A percentile compares a stretch with the other conserved stretches of the same genome.
These are phyloP conservation scores for Macrophya alboannulata DNA, from an alignment of 2,888 invertebrate species.

Conservation along the genomic window DNA sequence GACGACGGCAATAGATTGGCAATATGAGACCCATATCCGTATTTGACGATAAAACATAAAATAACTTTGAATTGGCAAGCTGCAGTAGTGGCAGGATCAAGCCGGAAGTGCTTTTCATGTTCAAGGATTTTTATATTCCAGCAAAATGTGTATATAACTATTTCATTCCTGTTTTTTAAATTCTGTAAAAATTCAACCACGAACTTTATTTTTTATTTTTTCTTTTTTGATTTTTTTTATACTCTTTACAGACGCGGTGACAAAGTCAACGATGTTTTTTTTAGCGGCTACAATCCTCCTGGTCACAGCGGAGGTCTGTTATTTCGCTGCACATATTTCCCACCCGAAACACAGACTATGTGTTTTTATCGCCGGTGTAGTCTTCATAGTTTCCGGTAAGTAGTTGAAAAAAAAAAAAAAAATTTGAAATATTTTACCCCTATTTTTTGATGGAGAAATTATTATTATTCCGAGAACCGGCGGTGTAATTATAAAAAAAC, in stretches of 20 bases:
- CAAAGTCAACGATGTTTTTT: conserved; percentile 92
- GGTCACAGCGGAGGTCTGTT: conserved; percentile 90
- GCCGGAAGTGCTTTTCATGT: not conserved
- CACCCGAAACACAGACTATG: conserved; percentile 87
- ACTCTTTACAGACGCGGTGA: conserved; percentile 90
- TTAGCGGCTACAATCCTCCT: conserved; percentile 89
- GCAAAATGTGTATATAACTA: not conserved
- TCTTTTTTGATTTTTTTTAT: no score
- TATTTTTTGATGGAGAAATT: not conserved
- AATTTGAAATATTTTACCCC: not conserved
- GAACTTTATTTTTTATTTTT: not conserved
- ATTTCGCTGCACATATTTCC: conserved; percentile 90
- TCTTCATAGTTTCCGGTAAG: conserved; percentile 94
- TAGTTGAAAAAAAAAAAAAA: conserved; percentile 43
- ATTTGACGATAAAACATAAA: not conserved
- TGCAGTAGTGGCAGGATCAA: not conserved
- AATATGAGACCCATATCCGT: not conserved
- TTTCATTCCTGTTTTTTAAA: not conserved
- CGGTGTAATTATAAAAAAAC: not conserved
- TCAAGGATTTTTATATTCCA: not conserved
- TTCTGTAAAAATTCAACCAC: not conserved
- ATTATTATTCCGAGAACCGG: not conserved
- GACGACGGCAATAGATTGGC: not conserved
- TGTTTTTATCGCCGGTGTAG: conserved; percentile 92
- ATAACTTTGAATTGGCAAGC: not conserved